Conservation (phyloP, 2,797 vertebrate species). For the Rhyacichthys aspro region DNA sequence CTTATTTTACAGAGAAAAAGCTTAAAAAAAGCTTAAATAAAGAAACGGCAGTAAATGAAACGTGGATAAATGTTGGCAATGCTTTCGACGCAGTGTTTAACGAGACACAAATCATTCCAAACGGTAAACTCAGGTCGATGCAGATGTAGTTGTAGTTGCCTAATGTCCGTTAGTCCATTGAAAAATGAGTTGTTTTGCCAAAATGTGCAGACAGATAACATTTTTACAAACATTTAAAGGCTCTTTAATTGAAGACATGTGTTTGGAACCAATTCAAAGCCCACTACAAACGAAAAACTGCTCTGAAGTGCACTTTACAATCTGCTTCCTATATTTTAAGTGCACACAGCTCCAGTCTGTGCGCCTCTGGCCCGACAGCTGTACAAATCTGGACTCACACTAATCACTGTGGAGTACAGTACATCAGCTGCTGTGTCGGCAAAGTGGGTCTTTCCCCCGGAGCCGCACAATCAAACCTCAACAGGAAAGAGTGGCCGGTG, state of each 20-base stretch:
- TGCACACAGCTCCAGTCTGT: conserved; percentile 30
- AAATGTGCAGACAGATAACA: conserved; percentile 14
- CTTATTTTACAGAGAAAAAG: too few species aligned
- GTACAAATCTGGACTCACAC: conserved; percentile 42
- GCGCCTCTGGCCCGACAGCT: conserved; percentile 37
- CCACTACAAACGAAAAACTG: conserved; percentile 21
- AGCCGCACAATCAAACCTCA: conserved; percentile 48
- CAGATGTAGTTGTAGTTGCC: too few species aligned
- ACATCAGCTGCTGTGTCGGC: conserved; percentile 66
- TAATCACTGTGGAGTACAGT: conserved; percentile 64
- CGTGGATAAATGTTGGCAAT: too few species aligned
- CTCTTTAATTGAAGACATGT: not conserved
- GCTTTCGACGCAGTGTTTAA: too few species aligned
- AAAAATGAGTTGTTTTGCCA: not conserved
- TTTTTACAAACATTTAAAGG: conserved; percentile 5
- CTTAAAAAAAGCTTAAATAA: too few species aligned
- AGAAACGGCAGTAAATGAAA: too few species aligned
- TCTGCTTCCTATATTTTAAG: conserved; percentile 39
- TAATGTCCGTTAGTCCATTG: too few species aligned
- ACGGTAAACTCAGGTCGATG: too few species aligned
- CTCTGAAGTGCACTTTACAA: conserved; percentile 46
- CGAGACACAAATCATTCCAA: too few species aligned
- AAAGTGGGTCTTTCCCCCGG: conserved; percentile 52
- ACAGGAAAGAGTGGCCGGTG: conserved; percentile 28
- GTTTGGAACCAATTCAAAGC: conserved; percentile 33